Percentiles rank a stretch among this genome's conserved stretches.
Evolutionary conservation across 2,888 invertebrate genomes (phyloP).

Genomic region (Acanthococcus lagerstroemiae): DNA sequence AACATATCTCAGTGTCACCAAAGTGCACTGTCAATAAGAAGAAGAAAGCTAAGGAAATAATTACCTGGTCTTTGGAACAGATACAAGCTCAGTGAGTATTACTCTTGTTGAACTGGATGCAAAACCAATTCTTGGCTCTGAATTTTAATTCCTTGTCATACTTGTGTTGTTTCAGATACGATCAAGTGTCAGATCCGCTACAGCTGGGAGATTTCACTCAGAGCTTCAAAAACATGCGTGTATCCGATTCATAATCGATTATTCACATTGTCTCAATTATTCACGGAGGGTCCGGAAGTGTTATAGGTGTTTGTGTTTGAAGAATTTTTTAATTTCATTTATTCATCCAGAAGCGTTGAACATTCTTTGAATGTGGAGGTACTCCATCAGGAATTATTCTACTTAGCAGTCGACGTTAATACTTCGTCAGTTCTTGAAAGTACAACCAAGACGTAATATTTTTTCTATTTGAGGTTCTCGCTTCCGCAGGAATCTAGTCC

Average conservation of each 20-base stretch:
- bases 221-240: slow-evolving; percentile 6
- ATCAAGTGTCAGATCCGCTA: slow-evolving; percentile 16
- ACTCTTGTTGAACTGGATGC: too few relatives aligned
- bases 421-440: too few relatives aligned
- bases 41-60: slow-evolving; percentile 19
- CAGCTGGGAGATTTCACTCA: slow-evolving; percentile 8
- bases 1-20: slow-evolving; percentile 13
- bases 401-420: too few relatives aligned
- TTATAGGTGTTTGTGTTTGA: background rate
- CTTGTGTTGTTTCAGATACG: slow-evolving; percentile 10
- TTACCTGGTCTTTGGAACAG: slow-evolving; percentile 23
- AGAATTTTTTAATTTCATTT: background rate
- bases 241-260: background rate
- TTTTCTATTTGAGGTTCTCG: too few relatives aligned
- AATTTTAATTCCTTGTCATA: background rate
- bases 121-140: background rate
- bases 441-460: too few relatives aligned
- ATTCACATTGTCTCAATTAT: background rate
- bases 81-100: slow-evolving; percentile 29
- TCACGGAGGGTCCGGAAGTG: background rate
- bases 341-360: too few relatives aligned
- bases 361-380: too few relatives aligned
- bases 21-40: slow-evolving; percentile 18
- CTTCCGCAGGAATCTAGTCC: too few relatives aligned
- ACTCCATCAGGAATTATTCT: too few relatives aligned